Conservation (phyloP, 2,888 invertebrate genomes). For the Amorpha juglandis region DNA sequence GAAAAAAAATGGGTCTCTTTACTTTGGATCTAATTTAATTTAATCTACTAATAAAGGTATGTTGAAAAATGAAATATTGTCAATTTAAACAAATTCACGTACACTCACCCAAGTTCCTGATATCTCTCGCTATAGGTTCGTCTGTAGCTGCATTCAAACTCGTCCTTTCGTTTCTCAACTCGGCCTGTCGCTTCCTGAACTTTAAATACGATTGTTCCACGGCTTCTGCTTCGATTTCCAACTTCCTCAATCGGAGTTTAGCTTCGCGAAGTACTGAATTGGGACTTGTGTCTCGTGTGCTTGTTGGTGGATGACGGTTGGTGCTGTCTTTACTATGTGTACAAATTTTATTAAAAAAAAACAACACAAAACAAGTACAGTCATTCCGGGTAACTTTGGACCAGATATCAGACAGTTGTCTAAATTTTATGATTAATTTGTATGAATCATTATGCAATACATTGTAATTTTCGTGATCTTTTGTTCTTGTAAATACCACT, state of each 20-base stretch:
- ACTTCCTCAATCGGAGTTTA: conserved; percentile 73
- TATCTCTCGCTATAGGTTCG: conserved; percentile 24
- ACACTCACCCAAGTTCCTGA: conserved; percentile 35
- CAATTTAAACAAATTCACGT: not conserved
- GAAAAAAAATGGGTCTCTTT: too few relatives aligned
- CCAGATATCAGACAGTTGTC: too few relatives aligned
- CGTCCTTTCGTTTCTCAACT: conserved; percentile 36
- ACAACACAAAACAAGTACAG: too few relatives aligned
- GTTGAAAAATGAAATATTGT: too few relatives aligned
- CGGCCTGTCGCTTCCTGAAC: conserved; percentile 60
- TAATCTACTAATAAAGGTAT: too few relatives aligned
- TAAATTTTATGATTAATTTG: too few relatives aligned
- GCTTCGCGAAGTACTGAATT: conserved; percentile 81
- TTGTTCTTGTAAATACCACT: too few relatives aligned
- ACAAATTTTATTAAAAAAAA: too few relatives aligned
- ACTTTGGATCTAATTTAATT: too few relatives aligned
- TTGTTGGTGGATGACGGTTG: not conserved
- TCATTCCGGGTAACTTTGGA: too few relatives aligned
- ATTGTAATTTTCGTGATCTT: too few relatives aligned
- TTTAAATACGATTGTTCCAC: conserved; percentile 81
- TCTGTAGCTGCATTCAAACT: conserved; percentile 11
- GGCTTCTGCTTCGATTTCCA: conserved; percentile 85
- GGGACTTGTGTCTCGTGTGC: conserved; percentile 62
- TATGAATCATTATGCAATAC: too few relatives aligned
- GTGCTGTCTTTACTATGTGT: conserved; percentile 44